Evolutionary conservation across 1,140 invertebrate genomes (phyloP), one percentile per base, ranked within the genome.

Genomic region (Oreohelix idahoensis): DNA sequence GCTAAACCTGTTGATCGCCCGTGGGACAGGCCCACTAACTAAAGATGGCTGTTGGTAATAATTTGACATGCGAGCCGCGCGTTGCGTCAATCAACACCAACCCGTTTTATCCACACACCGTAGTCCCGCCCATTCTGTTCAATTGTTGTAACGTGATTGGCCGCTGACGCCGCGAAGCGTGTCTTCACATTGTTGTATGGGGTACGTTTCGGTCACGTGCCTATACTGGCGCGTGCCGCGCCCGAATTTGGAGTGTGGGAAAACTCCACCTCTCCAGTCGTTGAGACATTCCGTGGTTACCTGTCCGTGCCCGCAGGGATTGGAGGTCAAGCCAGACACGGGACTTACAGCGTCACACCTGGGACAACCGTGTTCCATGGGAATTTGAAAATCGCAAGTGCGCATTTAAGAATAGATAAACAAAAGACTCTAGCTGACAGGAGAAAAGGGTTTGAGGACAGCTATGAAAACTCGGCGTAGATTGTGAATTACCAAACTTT

Each of bases 211-310:
- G n/a, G 63, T 66, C 63, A 66, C 63, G 63, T 66, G 63, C 63
- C 63, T n/a, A n/a, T 13, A 35, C 8, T 32, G 63, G 63, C 63
- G 20, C 63, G 63, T 66, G 63, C 63, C 63, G 8, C n/a, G 29
- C 1, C 63, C 63, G n/a, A 66, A 66, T 66, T 66, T 66, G 63
- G 63, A 66, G 63, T 66, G 63, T 66, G 63, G 63, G 63, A 66
- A 66, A 66, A 66, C 63, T 66, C 63, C 63, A 35, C 63, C 63
- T n/a, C 63, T 35, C 2, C 29, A 8, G 63, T 66, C n/a, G 63
- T 35, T 66, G 53, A 66, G 63, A 66, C 63, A 66, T 66, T 66
- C 63, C 63, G 23, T 29, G 63, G n/a, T 66, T 66, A 66, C 63
- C 63, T 66, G 63, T 66, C 63, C 63, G 63, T 66, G 63, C n/a